Base-by-base conservation (phyloP, 30 jellyfish, hydroid and myxozoan genomes). In the Rhopilema esculentum region DNA sequence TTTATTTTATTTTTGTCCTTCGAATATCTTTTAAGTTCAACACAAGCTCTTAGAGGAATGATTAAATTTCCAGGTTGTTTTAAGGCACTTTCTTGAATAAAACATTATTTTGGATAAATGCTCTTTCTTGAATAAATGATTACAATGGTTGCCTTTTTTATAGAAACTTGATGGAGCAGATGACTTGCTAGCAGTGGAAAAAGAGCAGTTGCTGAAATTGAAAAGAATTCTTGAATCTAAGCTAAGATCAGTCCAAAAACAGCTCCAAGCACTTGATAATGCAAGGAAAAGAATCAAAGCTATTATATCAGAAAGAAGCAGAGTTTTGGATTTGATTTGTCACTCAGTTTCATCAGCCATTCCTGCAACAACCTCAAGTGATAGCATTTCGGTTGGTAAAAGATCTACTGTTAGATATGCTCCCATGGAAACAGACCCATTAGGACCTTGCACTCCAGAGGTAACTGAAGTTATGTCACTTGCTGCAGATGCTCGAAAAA, bases 361-460 rank as follows among this genome's bases (percentile, higher is more conserved):
- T 25, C 69, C 90, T 33, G 21, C 87, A 19, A 16, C 82, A 16
- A 53, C 90, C 26, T 63, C 57, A 31, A 26, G 50, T 40, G 79
- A 49, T 33, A 27, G 24, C 20, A 8, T 50, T 24, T 23, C 53
- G 21, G 94, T 20, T 19, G 22, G 16, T 12, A 51, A 52, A 25
- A 50, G 66, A 23, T 27, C 73, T 8, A 4, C 50, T 33, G 77
- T 32, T 49, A 80, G 69, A 24, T 49, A 21, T 20, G 21, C 63
- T 0, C 12, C 66, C 20, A 61, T 27, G 79, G 88, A 49, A 53
- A 68, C 96, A n/a, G 96, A 88, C 66, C 98, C 98, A 4, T 84
- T 93, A 28, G 97, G 99, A 17, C 97, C 99, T 2, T 80, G 73
- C 87, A 94, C 97, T 19, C 97, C 99, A 65, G 99, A 94, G 75